phyloP scores from a whole-genome alignment of 2,113 vertebrate species.

The Saccopteryx leptura region DNA sequence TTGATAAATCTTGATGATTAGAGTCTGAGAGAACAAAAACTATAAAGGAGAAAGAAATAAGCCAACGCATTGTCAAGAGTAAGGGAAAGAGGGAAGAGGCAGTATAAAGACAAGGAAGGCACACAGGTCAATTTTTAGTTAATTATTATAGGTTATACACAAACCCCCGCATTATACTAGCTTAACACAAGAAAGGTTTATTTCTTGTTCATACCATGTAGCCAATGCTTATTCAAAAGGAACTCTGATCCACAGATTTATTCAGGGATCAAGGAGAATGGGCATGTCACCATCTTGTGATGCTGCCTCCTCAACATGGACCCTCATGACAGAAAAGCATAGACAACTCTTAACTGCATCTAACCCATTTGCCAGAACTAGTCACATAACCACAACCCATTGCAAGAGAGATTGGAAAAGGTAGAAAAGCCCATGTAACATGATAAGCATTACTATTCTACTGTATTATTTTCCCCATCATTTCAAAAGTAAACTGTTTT shows the following conservation, averaged over 20 bases:
- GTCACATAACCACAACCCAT: not conserved
- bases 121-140: not conserved
- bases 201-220: not conserved
- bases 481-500: conserved; percentile 13
- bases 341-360: not conserved
- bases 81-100: not conserved
- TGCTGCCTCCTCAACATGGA: not conserved
- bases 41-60: not conserved
- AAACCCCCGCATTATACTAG: not conserved
- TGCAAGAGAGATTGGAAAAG: not conserved
- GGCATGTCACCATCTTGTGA: no score
- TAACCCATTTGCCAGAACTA: not conserved
- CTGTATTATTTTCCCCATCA: not conserved
- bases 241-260: not conserved
- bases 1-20: not conserved
- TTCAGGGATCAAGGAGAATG: not conserved
- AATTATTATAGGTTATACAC: not conserved
- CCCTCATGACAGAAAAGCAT: not conserved
- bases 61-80: not conserved
- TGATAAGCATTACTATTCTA: not conserved
- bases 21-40: not conserved
- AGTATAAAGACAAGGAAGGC: not conserved
- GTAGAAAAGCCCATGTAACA: no score
- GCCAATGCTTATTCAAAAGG: not conserved
- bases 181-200: not conserved